A percentile compares a stretch with the other conserved stretches of the same genome.
phyloP scores from a whole-genome alignment of 2,113 vertebrate species.

The Todiramphus chloris region DNA sequence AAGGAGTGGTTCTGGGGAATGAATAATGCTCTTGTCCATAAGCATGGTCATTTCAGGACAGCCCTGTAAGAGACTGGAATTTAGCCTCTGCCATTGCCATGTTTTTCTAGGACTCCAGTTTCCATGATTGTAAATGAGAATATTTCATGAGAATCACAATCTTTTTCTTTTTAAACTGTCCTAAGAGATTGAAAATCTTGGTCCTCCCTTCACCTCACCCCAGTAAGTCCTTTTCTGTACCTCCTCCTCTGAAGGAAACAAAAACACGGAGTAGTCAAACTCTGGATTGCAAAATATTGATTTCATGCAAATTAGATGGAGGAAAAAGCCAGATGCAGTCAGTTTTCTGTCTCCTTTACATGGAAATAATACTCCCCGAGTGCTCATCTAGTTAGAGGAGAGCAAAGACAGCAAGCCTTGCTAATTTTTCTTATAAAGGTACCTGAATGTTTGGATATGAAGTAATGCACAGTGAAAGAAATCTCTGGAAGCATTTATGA shows the following conservation, averaged over 20 bases:
- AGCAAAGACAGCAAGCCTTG: not conserved
- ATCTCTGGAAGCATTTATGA: constrained; percentile 29
- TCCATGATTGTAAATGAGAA: not conserved
- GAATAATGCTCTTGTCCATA: constrained; percentile 34
- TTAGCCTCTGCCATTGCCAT: not conserved
- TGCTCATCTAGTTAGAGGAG: not conserved
- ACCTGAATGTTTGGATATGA: constrained; percentile 21
- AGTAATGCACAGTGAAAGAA: not conserved
- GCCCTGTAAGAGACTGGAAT: not conserved
- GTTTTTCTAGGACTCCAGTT: not conserved
- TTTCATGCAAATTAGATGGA: constrained; percentile 52
- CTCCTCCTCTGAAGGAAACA: not conserved
- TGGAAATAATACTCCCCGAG: constrained; percentile 30
- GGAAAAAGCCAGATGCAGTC: constrained; percentile 19
- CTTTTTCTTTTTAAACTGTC: not conserved
- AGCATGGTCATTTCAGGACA: constrained; percentile 19
- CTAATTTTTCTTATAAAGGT: constrained; percentile 16
- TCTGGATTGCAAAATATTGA: constrained; percentile 54
- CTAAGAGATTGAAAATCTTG: not conserved
- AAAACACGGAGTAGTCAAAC: not conserved
- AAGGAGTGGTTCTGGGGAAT: constrained; percentile 10
- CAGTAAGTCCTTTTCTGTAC: not conserved
- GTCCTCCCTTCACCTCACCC: not conserved
- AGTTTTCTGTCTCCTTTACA: constrained; percentile 39
- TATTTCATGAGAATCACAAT: not conserved